phyloP scores from a whole-genome alignment of 2,797 vertebrate genomes.

The Lophotriccus pileatus region DNA sequence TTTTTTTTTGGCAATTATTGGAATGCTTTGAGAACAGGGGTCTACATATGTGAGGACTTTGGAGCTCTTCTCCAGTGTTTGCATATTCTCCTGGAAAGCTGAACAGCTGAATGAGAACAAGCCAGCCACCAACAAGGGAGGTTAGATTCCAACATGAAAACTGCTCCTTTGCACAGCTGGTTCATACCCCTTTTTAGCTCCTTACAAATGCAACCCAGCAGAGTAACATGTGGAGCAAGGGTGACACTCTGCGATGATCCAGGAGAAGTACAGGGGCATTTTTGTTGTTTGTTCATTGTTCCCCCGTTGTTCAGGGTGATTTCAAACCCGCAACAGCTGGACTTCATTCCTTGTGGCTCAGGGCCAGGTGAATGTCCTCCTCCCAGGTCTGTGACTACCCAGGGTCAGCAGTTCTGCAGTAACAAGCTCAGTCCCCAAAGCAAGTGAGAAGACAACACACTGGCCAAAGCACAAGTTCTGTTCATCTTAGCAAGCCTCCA shows the following conservation, averaged over 20 bases:
- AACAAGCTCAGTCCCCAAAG: not conserved
- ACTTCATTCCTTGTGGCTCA: not conserved
- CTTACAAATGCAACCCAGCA: not conserved
- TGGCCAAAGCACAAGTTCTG: not conserved
- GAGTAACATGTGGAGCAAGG: not conserved
- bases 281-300: too few relatives aligned
- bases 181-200: not conserved
- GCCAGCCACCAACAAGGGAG: not conserved
- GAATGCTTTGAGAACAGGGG: not conserved
- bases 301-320: accelerated
- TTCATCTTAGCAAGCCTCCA: accelerated
- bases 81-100: not conserved
- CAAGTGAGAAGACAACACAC: accelerated
- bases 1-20: not conserved
- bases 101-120: accelerated
- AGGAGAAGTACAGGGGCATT: not conserved
- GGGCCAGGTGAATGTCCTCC: not conserved
- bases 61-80: not conserved
- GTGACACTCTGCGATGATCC: not conserved
- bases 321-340: accelerated
- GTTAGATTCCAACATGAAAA: not conserved
- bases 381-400: not conserved
- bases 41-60: not conserved
- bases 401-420: not conserved
- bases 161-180: accelerated